Conservation (phyloP, 2,888 invertebrate genomes). For the Petrophora chlorosata region DNA sequence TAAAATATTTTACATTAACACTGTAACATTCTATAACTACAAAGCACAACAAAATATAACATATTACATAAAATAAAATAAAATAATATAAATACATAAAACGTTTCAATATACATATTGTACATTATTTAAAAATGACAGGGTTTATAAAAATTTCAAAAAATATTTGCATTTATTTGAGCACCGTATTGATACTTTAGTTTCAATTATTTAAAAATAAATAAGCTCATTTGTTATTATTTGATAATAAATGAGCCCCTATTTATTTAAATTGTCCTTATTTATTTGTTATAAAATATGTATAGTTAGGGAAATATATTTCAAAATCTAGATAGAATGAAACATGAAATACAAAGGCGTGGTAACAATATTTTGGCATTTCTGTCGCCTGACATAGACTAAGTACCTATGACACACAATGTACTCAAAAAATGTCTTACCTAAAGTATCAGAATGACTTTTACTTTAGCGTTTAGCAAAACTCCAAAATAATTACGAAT, state of each 20-base stretch:
- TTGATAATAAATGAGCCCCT: too few species aligned
- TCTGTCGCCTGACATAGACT: slow-evolving; percentile 8
- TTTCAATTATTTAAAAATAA: too few species aligned
- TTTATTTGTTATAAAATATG: background rate
- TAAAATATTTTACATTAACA: slow-evolving; percentile 22
- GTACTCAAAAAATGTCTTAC: background rate
- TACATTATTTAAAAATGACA: too few species aligned
- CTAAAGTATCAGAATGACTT: background rate
- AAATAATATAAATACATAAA: background rate
- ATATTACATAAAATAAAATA: background rate
- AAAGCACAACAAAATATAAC: slow-evolving; percentile 7
- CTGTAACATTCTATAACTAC: slow-evolving; percentile 1
- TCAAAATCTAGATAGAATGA: background rate
- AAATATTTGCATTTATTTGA: too few species aligned
- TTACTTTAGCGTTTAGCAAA: too few species aligned
- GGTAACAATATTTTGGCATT: slow-evolving; percentile 43
- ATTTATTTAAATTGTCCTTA: background rate
- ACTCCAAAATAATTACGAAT: too few species aligned
- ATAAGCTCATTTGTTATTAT: too few species aligned
- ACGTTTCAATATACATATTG: background rate
- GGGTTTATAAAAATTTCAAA: too few species aligned
- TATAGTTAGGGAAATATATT: background rate
- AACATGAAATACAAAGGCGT: slow-evolving; percentile 17
- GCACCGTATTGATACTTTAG: too few species aligned
- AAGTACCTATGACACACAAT: slow-evolving; percentile 24